Conservation (phyloP, 92 coral and sea anemone genomes). For the Plumapathes pennacea region DNA sequence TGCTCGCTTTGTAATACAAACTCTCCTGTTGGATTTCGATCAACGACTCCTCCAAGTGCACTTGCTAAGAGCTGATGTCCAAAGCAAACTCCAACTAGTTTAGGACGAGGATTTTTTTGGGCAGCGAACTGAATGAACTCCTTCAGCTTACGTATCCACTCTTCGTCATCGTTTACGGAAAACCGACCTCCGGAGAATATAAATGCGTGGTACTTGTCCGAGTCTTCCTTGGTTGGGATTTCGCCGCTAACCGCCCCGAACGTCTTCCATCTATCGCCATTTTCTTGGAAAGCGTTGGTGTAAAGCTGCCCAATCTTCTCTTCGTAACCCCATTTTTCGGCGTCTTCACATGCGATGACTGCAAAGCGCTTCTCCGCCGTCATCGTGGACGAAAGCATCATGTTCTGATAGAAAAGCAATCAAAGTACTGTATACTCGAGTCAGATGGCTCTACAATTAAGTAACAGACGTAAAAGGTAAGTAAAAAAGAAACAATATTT, state of each 20-base stretch:
- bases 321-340: constrained; percentile 78
- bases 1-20: constrained; percentile 68
- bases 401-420: too few relatives aligned
- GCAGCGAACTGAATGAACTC: constrained; percentile 38
- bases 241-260: constrained; percentile 55
- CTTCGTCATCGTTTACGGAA: constrained; percentile 64
- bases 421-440: too few relatives aligned
- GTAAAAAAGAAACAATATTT: too few relatives aligned
- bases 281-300: constrained; percentile 7
- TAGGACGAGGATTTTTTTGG: constrained; percentile 38
- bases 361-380: constrained; percentile 63
- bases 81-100: constrained; percentile 78
- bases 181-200: constrained; percentile 66
- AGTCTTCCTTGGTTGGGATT: constrained; percentile 54
- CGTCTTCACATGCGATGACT: constrained; percentile 66
- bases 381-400: too few relatives aligned
- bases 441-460: too few relatives aligned
- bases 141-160: constrained; percentile 59
- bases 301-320: constrained; percentile 45
- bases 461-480: too few relatives aligned
- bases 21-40: constrained; percentile 60
- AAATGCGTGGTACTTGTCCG: constrained; percentile 59
- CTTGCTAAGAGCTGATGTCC: constrained; percentile 80
- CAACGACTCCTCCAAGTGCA: constrained; percentile 81
- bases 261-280: constrained; percentile 45